A percentile compares a stretch with the other conserved stretches of the same genome.
Conservation (phyloP, 2,888 invertebrate species). For the Monopis laevigella region DNA sequence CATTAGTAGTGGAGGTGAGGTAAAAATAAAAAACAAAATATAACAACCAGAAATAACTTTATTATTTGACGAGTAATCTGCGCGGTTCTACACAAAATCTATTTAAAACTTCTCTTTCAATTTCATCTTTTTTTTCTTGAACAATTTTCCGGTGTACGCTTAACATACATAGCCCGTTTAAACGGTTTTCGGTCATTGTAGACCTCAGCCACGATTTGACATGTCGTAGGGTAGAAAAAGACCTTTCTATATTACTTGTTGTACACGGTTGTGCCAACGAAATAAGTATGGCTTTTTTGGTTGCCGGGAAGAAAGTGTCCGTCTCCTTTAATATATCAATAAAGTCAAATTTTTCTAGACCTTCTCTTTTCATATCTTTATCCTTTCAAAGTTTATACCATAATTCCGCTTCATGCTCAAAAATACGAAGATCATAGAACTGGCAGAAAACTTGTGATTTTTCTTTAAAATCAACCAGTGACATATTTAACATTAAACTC, state of each 20-base stretch:
- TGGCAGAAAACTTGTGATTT: conserved; percentile 9
- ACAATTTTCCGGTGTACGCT: conserved; percentile 16
- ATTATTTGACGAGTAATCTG: no score
- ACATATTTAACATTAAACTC: conserved; percentile 9
- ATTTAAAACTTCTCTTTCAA: conserved; percentile 14
- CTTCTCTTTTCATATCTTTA: conserved; percentile 1
- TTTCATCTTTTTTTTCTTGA: conserved; percentile 15
- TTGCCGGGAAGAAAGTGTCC: conserved; percentile 11
- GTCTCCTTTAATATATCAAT: not conserved
- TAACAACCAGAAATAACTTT: no score
- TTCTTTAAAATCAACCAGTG: conserved; percentile 11
- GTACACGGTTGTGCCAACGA: conserved; percentile 15
- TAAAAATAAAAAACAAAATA: no score
- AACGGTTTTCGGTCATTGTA: conserved; percentile 16
- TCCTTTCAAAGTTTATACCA: conserved; percentile 13
- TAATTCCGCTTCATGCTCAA: conserved; percentile 12
- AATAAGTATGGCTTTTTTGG: conserved; percentile 13
- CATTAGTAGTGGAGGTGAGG: no score
- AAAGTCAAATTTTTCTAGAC: not conserved
- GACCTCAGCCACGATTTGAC: conserved; percentile 17
- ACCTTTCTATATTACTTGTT: conserved; percentile 17
- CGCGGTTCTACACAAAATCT: conserved; percentile 4
- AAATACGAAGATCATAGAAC: conserved; percentile 12
- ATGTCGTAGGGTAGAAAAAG: conserved; percentile 16
- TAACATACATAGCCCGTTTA: conserved; percentile 14